Base-by-base conservation (phyloP, 2,888 invertebrate genomes). In the Heliconius hortense region DNA sequence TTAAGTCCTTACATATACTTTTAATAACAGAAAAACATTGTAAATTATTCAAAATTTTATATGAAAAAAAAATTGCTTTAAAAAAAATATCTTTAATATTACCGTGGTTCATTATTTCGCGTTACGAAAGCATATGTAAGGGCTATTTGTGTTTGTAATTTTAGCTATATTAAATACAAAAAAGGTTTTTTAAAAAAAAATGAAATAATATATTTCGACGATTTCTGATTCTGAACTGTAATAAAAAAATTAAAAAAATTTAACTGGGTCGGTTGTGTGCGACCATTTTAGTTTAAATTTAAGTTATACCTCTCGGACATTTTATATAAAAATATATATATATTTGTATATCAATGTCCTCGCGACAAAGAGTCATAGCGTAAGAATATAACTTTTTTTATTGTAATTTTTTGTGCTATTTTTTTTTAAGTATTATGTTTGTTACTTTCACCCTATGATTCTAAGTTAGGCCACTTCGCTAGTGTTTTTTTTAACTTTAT, bases 381-480 rank as follows among this genome's bases (percentile, higher is more conserved):
- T 71, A 71, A 71, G 71, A 56, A 69, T 69, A 69, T 56, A 48
- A 15, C 5, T 24, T n/a, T 59, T 68, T 60, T 53, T 62, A 68
- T 68, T 68, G 5, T n/a, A 68, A 26, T 8, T 8, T 39, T 56
- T 60, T 60, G 60, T 43, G 71, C 71, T 71, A 71, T 43, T 63
- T 56, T 69, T 62, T 39, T 60, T 56, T 63, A 69, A 74, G 74
- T 74, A 74, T 74, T 74, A 74, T 48, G 73, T 63, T 63, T 69
- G 43, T 72, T 53, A 10, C 35, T 72, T 60, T 63, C 39, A 43
- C 21, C 18, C 56, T 69, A 53, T 53, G 18, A 59, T 76, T 72
- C 73, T 66, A 60, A 71, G 74, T 79, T 77, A 43, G 67, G 63
- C 59, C 66, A 53, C 68, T 79, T 74, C 69, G 74, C 76, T 69